phyloP scores from a whole-genome alignment of 92 coral and sea anemone genomes.

The Chrysogorgia sp. region DNA sequence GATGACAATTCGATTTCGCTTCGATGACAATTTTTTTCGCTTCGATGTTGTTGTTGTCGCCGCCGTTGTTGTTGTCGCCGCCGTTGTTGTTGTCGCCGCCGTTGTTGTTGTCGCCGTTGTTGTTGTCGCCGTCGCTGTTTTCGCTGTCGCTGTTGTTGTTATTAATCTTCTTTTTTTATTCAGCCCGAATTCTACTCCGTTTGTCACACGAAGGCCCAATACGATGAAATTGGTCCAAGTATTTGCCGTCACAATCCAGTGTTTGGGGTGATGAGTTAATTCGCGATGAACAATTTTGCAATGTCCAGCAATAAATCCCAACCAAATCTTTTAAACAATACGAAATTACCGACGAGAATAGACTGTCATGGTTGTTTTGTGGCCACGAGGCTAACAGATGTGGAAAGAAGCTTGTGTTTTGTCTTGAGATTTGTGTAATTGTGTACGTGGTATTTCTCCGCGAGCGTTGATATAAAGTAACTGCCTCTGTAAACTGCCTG shows the following conservation, averaged over 20 bases:
- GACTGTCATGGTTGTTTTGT: too few species aligned
- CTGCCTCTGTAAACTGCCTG: neutral
- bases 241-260: constrained; percentile 99
- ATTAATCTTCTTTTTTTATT: neutral
- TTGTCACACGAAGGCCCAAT: constrained; percentile 98
- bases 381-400: too few species aligned
- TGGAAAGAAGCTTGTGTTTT: too few species aligned
- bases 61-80: too few species aligned
- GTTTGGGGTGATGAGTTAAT: constrained; percentile 94
- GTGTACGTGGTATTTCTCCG: neutral
- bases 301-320: constrained; percentile 5
- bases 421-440: neutral
- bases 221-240: constrained; percentile 97
- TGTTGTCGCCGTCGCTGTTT: too few species aligned
- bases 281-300: neutral
- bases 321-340: neutral
- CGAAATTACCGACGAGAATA: neutral
- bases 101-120: too few species aligned
- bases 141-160: too few species aligned
- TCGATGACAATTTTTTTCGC: too few species aligned
- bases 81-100: too few species aligned
- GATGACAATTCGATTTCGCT: too few species aligned
- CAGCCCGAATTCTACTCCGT: constrained; percentile 99
- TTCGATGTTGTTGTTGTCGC: too few species aligned
- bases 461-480: neutral